Percentiles rank a stretch among this genome's conserved stretches.
phyloP scores from a whole-genome alignment of 1,140 invertebrate species.

The Sitobion miscanthi region DNA sequence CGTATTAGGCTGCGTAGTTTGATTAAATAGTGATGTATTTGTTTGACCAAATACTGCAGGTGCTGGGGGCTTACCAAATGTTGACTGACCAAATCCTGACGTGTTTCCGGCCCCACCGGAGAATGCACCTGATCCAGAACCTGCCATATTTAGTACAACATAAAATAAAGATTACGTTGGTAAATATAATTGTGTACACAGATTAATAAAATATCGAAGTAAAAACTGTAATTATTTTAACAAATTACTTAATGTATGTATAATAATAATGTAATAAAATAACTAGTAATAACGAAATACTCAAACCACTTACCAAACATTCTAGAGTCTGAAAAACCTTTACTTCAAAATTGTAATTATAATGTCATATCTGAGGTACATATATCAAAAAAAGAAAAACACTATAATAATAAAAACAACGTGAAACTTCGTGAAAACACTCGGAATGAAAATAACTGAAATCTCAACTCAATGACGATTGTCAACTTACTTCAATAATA shows the following conservation, averaged over 20 bases:
- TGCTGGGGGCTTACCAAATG: slow-evolving; percentile 66
- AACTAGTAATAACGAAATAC: background rate
- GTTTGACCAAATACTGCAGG: slow-evolving; percentile 67
- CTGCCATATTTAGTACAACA: background rate
- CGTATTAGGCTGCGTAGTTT: slow-evolving; percentile 65
- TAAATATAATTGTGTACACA: background rate
- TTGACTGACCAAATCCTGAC: slow-evolving; percentile 64
- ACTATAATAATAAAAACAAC: background rate
- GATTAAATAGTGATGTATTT: slow-evolving; percentile 68
- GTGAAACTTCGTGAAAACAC: background rate
- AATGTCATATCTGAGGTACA: background rate
- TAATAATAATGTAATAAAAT: background rate
- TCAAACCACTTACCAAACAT: slow-evolving; percentile 34
- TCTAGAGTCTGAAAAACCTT: background rate
- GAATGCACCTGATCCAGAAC: slow-evolving; percentile 47
- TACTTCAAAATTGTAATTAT: background rate
- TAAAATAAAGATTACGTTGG: background rate
- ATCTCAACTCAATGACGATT: background rate
- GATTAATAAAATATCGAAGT: too few species aligned
- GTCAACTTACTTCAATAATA: background rate
- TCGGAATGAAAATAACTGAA: slow-evolving; percentile 10
- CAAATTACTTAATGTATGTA: background rate
- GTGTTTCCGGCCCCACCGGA: slow-evolving; percentile 43
- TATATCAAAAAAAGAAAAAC: background rate
- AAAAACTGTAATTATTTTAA: background rate